Base-by-base conservation (phyloP, 2,113 vertebrate species). In the Ceyx cyanopectus region DNA sequence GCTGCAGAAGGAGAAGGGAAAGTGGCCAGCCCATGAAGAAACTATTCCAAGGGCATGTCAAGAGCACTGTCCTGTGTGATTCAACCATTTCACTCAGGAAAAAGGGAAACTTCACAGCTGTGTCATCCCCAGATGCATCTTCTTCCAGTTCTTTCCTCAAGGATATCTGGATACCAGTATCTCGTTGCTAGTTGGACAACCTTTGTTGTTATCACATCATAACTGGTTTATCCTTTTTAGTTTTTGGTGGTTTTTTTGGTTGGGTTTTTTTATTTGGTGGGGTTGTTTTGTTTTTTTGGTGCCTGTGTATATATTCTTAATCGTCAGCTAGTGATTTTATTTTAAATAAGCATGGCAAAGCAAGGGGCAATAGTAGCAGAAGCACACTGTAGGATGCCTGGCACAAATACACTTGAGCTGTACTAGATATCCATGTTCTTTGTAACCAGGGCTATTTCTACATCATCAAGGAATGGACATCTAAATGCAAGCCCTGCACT, bases 141-240 rank as follows among this genome's bases (percentile, higher is more conserved):
- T 79, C 65, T 93, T 51, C 50, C 40, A 46, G 23, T 37, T 80
- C 48, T 88, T 90, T 90, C 26, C 34, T 81, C 51, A 46, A 68
- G 62, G 40, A 78, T 83, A 46, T 77, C 41, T 84, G 63, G 29
- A 81, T 58, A 56, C 29, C 1, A 2, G 6, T 70, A 29, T 20
- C 48, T 70, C 63, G 40, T n/a, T 15, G n/a, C 70, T 67, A 91
- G 72, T 41, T 81, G 86, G 73, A 84, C 66, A 90, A 92, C 90
- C 56, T 90, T 50, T 50, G 61, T 50, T 77, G 14, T 45, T 22
- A 70, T 30, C 56, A 67, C 67, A 81, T 23, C 10, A 32, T 29
- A 66, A 51, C 32, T 43, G 5, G 7, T 46, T 58, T 58, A 27
- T 67, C 7, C 23, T 53, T 40, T 13, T 9, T 20, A 13, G 48